Evolutionary conservation across 2,888 invertebrate genomes (phyloP).

Genomic region (Lepetodrilus schrolli): DNA sequence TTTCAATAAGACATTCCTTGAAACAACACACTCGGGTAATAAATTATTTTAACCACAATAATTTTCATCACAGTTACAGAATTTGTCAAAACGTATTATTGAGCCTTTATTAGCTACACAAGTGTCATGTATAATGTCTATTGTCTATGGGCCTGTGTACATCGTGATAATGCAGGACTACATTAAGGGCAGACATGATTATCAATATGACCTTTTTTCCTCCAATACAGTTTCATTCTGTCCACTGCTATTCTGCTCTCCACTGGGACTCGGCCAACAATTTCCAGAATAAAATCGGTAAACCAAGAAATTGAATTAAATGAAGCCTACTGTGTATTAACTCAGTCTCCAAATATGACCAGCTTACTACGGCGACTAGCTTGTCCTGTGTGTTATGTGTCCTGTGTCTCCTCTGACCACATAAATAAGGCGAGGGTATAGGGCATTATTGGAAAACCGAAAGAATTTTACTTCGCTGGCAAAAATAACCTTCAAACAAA

Average conservation of each 20-base stretch:
- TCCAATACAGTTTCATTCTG: not conserved
- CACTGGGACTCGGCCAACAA: not conserved
- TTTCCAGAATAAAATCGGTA: constrained; percentile 25
- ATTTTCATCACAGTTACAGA: no score
- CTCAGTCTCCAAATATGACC: constrained; percentile 25
- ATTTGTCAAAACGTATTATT: no score
- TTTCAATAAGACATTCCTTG: constrained; percentile 21
- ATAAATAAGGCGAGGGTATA: not conserved
- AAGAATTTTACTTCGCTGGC: not conserved
- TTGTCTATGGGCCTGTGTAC: no score
- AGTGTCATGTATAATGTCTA: no score
- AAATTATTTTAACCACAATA: no score
- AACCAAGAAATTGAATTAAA: constrained; percentile 27
- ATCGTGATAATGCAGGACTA: no score
- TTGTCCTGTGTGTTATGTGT: constrained; percentile 3
- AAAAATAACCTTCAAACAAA: constrained; percentile 19
- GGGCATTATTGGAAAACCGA: constrained; percentile 18
- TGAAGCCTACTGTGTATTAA: constrained; percentile 24
- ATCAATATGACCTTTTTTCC: not conserved
- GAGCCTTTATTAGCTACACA: no score
- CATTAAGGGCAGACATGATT: no score
- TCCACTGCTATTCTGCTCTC: not conserved
- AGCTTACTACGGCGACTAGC: not conserved
- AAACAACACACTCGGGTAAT: no score
- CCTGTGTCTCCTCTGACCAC: constrained; percentile 10